Evolutionary conservation across 2,797 vertebrate species (phyloP).

Genomic region (Karalla daura): DNA sequence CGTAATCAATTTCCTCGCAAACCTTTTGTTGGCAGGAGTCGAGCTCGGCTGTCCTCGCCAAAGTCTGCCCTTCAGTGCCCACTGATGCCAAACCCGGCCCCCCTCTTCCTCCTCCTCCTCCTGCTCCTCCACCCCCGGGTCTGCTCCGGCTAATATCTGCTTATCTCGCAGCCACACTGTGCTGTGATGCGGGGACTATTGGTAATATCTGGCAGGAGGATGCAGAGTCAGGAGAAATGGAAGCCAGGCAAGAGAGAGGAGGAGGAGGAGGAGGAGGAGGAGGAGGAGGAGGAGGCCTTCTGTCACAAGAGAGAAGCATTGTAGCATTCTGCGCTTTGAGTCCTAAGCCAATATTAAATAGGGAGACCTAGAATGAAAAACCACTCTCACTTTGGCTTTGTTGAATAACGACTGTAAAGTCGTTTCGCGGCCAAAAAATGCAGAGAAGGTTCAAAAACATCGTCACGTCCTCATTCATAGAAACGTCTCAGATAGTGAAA

Average conservation of each 20-base stretch:
- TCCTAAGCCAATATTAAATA: slow-evolving; percentile 1
- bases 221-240: slow-evolving; percentile 61
- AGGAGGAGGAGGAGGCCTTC: too few species aligned
- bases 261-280: slow-evolving; percentile 8
- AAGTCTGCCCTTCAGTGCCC: slow-evolving; percentile 62
- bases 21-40: slow-evolving; percentile 48
- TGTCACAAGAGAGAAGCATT: slow-evolving; percentile 7
- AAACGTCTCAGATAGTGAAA: too few species aligned
- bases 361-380: too few species aligned
- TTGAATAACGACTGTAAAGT: too few species aligned
- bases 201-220: slow-evolving; percentile 58
- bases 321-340: slow-evolving; percentile 12
- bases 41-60: slow-evolving; percentile 42
- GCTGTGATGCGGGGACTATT: slow-evolving; percentile 49
- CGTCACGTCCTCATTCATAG: too few species aligned
- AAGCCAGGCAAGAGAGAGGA: slow-evolving; percentile 36
- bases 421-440: too few species aligned
- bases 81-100: slow-evolving; percentile 56
- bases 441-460: too few species aligned
- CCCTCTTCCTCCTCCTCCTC: not conserved
- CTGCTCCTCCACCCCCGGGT: not conserved
- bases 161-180: slow-evolving; percentile 61
- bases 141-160: slow-evolving; percentile 65
- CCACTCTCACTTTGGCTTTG: too few species aligned
- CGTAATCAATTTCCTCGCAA: slow-evolving; percentile 54